Evolutionary conservation across 2,113 vertebrate species (phyloP).

Genomic region (Zosterops pallidus): DNA sequence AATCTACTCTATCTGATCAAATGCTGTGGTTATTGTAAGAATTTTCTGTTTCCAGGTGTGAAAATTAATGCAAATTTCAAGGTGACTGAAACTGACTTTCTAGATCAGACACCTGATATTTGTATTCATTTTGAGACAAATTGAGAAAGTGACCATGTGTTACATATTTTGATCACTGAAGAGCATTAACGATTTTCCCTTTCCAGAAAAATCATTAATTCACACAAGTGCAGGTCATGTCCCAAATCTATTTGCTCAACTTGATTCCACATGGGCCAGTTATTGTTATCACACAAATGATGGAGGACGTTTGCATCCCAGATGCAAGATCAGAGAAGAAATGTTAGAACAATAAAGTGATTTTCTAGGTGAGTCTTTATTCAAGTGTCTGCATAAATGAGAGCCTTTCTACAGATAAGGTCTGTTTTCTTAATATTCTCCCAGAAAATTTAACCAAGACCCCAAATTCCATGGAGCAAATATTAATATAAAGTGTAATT

Average conservation of each 20-base stretch:
- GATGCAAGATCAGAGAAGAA: background rate
- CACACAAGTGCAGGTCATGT: background rate
- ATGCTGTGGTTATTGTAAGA: background rate
- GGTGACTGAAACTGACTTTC: background rate
- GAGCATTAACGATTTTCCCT: background rate
- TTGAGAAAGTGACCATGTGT: background rate
- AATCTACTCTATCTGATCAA: background rate
- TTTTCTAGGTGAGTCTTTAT: background rate
- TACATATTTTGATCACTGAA: background rate
- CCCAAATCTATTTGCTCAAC: background rate
- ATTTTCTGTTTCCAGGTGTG: background rate
- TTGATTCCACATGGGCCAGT: background rate
- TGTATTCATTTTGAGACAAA: background rate
- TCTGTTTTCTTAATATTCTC: background rate
- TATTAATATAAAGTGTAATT: background rate
- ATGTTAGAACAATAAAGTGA: background rate
- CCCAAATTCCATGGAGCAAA: background rate
- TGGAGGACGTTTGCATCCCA: background rate
- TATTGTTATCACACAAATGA: background rate
- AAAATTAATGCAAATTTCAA: background rate
- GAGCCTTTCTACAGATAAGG: background rate
- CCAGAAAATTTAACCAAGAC: background rate
- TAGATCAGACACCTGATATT: background rate
- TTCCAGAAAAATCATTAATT: background rate
- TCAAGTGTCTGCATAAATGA: background rate